phyloP scores from a whole-genome alignment of 2,797 vertebrate species.

The Hydrocynus forskahlii region DNA sequence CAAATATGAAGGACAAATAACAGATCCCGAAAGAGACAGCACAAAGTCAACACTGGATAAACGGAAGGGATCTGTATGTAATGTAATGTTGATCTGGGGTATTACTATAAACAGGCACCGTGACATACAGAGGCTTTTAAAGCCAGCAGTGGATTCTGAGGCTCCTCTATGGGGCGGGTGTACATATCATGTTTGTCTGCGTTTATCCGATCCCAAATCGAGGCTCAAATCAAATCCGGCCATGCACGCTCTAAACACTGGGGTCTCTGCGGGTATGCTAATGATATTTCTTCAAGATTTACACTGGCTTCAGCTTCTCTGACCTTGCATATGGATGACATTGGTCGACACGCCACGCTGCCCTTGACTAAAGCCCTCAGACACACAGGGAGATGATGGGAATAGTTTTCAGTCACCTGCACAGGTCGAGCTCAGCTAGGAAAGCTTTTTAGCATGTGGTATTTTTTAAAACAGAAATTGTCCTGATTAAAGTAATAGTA shows the following conservation, averaged over 20 bases:
- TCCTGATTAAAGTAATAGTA: not conserved
- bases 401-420: slow-evolving; percentile 15
- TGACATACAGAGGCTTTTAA: slow-evolving; percentile 50
- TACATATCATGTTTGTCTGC: slow-evolving; percentile 40
- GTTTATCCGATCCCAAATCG: slow-evolving; percentile 56
- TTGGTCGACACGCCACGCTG: slow-evolving; percentile 79
- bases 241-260: slow-evolving; percentile 47
- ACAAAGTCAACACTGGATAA: slow-evolving; percentile 54
- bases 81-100: slow-evolving; percentile 49
- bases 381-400: slow-evolving; percentile 13
- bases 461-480: slow-evolving; percentile 4
- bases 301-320: slow-evolving; percentile 78
- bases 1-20: slow-evolving; percentile 43
- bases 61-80: slow-evolving; percentile 42
- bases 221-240: slow-evolving; percentile 56
- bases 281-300: slow-evolving; percentile 83
- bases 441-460: slow-evolving; percentile 21
- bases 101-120: slow-evolving; percentile 52
- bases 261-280: slow-evolving; percentile 73
- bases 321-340: slow-evolving; percentile 84
- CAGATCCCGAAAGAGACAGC: slow-evolving; percentile 28
- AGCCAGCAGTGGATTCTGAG: slow-evolving; percentile 45
- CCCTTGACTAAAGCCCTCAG: slow-evolving; percentile 76
- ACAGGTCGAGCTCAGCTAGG: not conserved
- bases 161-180: slow-evolving; percentile 25